These are phyloP conservation scores for Eilema griseolum DNA, from an alignment of 2,888 invertebrate species.

Conservation along the genomic window DNA sequence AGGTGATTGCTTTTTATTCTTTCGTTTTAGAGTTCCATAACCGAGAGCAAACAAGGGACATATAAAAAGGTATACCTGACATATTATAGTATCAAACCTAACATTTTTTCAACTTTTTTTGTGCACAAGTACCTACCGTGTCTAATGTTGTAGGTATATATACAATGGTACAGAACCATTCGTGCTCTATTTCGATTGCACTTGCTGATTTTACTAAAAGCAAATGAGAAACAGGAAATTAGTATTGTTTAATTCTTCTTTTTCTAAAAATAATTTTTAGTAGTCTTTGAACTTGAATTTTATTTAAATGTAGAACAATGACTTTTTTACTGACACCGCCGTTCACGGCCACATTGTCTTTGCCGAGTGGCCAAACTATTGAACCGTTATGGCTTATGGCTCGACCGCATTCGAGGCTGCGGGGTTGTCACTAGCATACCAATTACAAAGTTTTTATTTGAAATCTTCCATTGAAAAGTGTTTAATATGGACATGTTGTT, in stretches of 20 bases:
- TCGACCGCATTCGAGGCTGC: slow-evolving; percentile 19
- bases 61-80: too few relatives aligned
- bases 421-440: slow-evolving; percentile 37
- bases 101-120: too few relatives aligned
- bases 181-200: too few relatives aligned
- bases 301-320: slow-evolving; percentile 24
- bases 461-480: slow-evolving; percentile 14
- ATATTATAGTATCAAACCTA: too few relatives aligned
- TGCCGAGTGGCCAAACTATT: slow-evolving; percentile 25
- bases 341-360: slow-evolving; percentile 41
- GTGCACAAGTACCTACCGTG: too few relatives aligned
- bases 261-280: background rate
- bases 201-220: too few relatives aligned
- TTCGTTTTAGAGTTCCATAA: too few relatives aligned
- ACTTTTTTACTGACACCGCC: slow-evolving; percentile 30
- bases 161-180: too few relatives aligned
- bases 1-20: too few relatives aligned
- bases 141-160: too few relatives aligned
- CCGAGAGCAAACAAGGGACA: too few relatives aligned
- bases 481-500: slow-evolving; percentile 15
- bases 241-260: background rate
- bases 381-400: slow-evolving; percentile 44
- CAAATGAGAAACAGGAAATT: too few relatives aligned
- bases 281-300: slow-evolving; percentile 12
- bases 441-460: slow-evolving; percentile 30